These are phyloP conservation scores for Sphenodon punctatus DNA, from an alignment of 2,797 vertebrate genomes.

Conservation along the genomic window DNA sequence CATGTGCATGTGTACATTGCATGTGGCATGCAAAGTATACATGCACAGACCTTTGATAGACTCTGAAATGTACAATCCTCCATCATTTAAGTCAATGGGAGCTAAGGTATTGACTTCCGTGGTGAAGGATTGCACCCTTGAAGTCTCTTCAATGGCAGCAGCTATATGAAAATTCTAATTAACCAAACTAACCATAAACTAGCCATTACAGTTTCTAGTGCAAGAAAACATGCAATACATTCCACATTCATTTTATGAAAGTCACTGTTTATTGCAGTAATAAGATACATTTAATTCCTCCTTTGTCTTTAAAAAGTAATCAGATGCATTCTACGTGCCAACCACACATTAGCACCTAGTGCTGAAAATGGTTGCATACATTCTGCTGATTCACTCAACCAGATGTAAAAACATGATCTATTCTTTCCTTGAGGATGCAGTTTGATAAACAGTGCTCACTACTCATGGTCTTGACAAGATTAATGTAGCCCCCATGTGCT, in stretches of 20 bases:
- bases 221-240: constrained; percentile 8
- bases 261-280: not conserved
- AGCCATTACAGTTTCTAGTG: constrained; percentile 5
- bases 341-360: not conserved
- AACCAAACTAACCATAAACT: constrained; percentile 28
- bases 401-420: not conserved
- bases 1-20: too few species aligned
- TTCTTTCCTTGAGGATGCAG: not conserved
- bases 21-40: too few species aligned
- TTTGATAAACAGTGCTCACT: not conserved
- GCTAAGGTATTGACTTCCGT: too few species aligned
- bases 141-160: constrained; percentile 28
- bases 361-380: not conserved
- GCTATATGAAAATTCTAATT: constrained; percentile 16
- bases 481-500: not conserved
- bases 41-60: too few species aligned
- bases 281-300: not conserved
- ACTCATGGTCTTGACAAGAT: not conserved
- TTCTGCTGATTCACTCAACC: not conserved
- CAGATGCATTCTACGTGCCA: not conserved
- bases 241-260: not conserved
- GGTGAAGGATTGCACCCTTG: constrained; percentile 16
- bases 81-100: too few species aligned
- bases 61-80: too few species aligned
- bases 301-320: not conserved